These are phyloP conservation scores for Arrhopalites spinosus DNA, from an alignment of 2,888 invertebrate genomes.

Conservation along the genomic window DNA sequence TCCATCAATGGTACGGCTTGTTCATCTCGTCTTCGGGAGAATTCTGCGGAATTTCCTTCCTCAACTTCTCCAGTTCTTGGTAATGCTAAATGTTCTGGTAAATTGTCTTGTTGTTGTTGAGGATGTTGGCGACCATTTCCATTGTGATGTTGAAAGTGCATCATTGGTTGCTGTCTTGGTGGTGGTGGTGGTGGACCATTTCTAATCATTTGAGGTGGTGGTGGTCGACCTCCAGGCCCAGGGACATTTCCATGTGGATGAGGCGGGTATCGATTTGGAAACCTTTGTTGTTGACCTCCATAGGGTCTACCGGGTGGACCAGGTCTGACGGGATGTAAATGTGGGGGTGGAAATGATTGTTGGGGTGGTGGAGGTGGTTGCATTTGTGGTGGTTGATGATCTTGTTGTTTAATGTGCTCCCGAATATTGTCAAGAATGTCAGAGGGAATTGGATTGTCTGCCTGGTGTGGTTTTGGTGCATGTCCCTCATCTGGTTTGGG, in stretches of 20 bases:
- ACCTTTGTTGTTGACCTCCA: slow-evolving; percentile 20
- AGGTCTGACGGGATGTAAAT: slow-evolving; percentile 22
- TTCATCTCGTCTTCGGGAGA: slow-evolving; percentile 11
- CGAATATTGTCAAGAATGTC: slow-evolving; percentile 29
- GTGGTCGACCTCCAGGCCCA: no score
- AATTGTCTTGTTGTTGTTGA: slow-evolving; percentile 20
- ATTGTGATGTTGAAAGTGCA: slow-evolving; percentile 12
- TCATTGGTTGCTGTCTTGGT: not conserved
- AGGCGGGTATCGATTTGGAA: slow-evolving; percentile 34
- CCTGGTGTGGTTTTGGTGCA: not conserved
- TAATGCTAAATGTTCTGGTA: slow-evolving; percentile 32
- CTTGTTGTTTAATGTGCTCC: slow-evolving; percentile 32
- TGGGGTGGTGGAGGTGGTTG: slow-evolving; percentile 31
- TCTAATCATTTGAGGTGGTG: slow-evolving; percentile 24
- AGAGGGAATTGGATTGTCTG: slow-evolving; percentile 13
- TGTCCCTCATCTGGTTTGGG: not conserved
- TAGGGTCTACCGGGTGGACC: slow-evolving; percentile 33
- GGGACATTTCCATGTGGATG: not conserved
- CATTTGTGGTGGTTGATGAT: slow-evolving; percentile 28
- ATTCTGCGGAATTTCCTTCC: slow-evolving; percentile 11
- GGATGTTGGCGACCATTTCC: slow-evolving; percentile 20
- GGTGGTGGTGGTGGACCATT: slow-evolving; percentile 39
- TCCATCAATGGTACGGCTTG: not conserved
- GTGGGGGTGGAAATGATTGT: slow-evolving; percentile 29
- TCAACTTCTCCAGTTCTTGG: slow-evolving; percentile 26